A percentile compares a stretch with the other conserved stretches of the same genome.
phyloP scores from a whole-genome alignment of 2,797 vertebrate genomes.

The Pelobates cultripes region DNA sequence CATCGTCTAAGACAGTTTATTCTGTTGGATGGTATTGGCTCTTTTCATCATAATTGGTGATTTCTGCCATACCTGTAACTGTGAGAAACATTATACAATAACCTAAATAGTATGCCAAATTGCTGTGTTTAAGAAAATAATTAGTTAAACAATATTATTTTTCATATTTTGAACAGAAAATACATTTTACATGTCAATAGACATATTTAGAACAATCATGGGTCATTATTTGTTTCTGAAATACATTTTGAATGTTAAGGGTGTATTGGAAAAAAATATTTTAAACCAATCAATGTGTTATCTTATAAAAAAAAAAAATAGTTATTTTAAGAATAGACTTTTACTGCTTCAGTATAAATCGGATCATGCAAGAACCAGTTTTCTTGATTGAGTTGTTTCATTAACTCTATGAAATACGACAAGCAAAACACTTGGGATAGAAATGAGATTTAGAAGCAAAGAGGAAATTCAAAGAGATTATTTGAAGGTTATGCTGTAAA shows the following conservation, averaged over 20 bases:
- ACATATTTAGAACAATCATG: not conserved
- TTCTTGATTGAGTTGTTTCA: constrained; percentile 75
- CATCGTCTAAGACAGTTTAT: no score
- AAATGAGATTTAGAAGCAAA: constrained; percentile 64
- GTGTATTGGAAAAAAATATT: not conserved
- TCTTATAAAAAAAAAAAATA: not conserved
- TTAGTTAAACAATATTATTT: no score
- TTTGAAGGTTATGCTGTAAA: constrained; percentile 73
- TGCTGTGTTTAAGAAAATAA: no score
- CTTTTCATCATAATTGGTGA: no score
- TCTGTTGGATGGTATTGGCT: no score
- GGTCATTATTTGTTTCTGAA: no score
- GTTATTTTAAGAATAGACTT: constrained; percentile 57
- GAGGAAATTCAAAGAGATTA: constrained; percentile 70
- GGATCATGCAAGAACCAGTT: constrained; percentile 51
- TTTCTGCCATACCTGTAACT: no score
- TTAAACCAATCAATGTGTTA: constrained; percentile 3
- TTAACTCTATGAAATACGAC: constrained; percentile 71
- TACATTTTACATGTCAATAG: not conserved
- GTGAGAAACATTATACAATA: no score
- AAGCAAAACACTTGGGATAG: constrained; percentile 67
- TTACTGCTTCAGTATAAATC: constrained; percentile 56
- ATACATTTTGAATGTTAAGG: no score
- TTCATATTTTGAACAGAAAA: not conserved
- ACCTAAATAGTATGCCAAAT: no score